Conservation (phyloP, 1,140 invertebrate genomes). For the Hyles euphorbiae region DNA sequence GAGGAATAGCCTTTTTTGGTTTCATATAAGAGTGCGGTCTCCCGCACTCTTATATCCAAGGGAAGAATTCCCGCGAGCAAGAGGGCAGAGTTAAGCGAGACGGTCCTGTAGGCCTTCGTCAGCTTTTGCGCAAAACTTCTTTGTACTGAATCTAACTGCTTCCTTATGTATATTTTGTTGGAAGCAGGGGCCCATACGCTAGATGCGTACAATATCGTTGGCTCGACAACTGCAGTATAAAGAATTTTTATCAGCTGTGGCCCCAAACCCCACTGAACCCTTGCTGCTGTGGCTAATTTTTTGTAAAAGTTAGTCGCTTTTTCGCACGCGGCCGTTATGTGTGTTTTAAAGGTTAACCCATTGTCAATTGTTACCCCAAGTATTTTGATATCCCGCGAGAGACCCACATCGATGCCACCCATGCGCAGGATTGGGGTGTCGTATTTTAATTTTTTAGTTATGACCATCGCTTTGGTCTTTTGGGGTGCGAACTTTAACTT, state of each 20-base stretch:
- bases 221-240: conserved; percentile 3
- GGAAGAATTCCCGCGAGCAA: conserved; percentile 7
- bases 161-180: background rate
- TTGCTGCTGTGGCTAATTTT: conserved; percentile 6
- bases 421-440: conserved; percentile 10
- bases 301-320: conserved; percentile 6
- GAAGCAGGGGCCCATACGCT: background rate
- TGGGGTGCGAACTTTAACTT: conserved; percentile 15
- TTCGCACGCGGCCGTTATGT: background rate
- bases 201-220: background rate
- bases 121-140: background rate
- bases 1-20: conserved; percentile 10
- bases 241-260: conserved; percentile 2
- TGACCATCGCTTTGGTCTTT: conserved; percentile 12
- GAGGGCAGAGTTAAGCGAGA: background rate
- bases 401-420: conserved; percentile 2
- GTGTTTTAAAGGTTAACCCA: conserved; percentile 11
- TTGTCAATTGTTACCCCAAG: conserved; percentile 9
- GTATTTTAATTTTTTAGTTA: conserved; percentile 14
- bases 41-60: conserved; percentile 16
- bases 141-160: background rate
- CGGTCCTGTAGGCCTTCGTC: background rate
- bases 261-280: conserved; percentile 7
- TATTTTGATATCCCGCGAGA: conserved; percentile 9
- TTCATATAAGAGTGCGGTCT: conserved; percentile 12